These are phyloP conservation scores for Corythornis cristatus DNA, from an alignment of 2,113 vertebrate genomes.

Conservation along the genomic window DNA sequence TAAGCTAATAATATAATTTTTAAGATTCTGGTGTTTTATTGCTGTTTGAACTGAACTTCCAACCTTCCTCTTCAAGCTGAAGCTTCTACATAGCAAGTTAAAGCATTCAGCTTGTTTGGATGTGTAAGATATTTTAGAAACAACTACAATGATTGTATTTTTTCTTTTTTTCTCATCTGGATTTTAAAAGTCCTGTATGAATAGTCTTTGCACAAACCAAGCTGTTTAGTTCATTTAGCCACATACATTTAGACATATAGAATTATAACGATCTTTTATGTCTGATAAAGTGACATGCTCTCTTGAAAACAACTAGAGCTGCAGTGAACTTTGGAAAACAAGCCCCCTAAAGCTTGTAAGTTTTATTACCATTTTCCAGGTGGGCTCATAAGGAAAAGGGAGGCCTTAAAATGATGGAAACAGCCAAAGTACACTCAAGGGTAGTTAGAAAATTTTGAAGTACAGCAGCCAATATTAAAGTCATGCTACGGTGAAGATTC, in stretches of 20 bases:
- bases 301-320: slow-evolving; percentile 1
- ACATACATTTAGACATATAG: background rate
- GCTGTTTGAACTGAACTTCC: background rate
- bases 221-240: background rate
- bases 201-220: background rate
- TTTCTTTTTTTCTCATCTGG: background rate
- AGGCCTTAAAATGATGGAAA: slow-evolving; percentile 31
- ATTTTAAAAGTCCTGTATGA: background rate
- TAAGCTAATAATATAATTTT: background rate
- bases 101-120: background rate
- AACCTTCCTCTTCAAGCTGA: background rate
- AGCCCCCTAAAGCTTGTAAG: slow-evolving; percentile 33
- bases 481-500: background rate
- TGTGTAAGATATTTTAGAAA: background rate
- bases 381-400: slow-evolving; percentile 27
- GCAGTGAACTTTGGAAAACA: slow-evolving; percentile 40
- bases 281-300: slow-evolving; percentile 52
- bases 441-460: slow-evolving; percentile 28
- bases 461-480: background rate
- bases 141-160: background rate
- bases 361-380: slow-evolving; percentile 57
- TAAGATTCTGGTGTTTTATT: background rate
- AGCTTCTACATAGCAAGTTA: background rate
- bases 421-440: background rate
- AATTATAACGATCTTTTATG: background rate